A percentile compares a stretch with the other conserved stretches of the same genome.
These are phyloP conservation scores for Corythaeola cristata DNA, from an alignment of 2,113 vertebrate species.

Conservation along the genomic window DNA sequence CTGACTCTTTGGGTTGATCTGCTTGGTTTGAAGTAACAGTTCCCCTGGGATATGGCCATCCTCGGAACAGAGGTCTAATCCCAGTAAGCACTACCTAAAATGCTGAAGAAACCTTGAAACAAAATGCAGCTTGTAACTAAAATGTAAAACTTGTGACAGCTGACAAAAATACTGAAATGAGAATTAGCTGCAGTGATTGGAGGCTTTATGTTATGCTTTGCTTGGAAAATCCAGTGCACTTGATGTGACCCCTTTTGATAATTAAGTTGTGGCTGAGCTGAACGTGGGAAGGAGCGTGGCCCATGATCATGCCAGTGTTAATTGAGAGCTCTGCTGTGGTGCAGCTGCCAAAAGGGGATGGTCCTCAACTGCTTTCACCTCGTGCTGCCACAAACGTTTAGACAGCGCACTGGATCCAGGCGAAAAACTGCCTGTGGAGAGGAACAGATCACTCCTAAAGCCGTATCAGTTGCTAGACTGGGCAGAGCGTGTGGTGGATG, in stretches of 20 bases:
- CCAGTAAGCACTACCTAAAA: not conserved
- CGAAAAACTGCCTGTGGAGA: not conserved
- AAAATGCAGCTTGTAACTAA: not conserved
- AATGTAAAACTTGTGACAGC: not conserved
- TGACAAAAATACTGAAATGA: not conserved
- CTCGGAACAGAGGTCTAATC: not conserved
- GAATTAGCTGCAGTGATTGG: not conserved
- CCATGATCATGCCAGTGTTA: not conserved
- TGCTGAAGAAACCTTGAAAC: not conserved
- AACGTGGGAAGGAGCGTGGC: not conserved
- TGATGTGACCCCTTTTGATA: not conserved
- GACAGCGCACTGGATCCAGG: not conserved
- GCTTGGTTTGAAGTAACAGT: not conserved
- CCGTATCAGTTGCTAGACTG: accelerated
- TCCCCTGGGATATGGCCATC: not conserved
- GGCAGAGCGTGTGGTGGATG: accelerated
- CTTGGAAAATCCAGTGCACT: slow-evolving; percentile 4
- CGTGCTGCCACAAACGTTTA: accelerated
- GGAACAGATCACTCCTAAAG: not conserved
- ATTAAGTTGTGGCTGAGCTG: not conserved
- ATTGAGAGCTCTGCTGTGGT: not conserved
- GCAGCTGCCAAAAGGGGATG: not conserved
- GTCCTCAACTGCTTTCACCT: not conserved
- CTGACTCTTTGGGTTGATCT: not conserved
- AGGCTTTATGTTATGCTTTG: not conserved